phyloP scores from a whole-genome alignment of 2,888 invertebrate species.

The Ophion ellenae region DNA sequence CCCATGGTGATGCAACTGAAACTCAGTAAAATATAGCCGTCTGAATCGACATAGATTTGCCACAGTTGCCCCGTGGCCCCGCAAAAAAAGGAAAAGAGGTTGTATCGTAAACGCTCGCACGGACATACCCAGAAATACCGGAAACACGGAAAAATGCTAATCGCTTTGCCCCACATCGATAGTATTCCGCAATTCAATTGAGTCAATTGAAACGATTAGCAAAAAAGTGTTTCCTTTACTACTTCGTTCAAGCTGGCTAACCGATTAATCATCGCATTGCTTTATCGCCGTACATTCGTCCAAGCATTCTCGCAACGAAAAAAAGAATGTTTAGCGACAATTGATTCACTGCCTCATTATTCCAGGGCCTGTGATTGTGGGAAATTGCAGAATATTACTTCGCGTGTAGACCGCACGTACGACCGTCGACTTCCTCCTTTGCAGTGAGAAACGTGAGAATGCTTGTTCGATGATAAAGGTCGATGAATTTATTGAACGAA shows the following conservation, averaged over 20 bases:
- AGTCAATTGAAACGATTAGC: neutral
- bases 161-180: neutral
- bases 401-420: neutral
- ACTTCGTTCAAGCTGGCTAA: neutral
- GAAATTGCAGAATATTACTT: neutral
- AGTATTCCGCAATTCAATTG: neutral
- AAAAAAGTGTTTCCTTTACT: neutral
- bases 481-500: neutral
- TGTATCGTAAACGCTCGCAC: neutral
- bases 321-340: neutral
- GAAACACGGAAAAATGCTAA: neutral
- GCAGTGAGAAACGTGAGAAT: neutral
- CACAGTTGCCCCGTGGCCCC: neutral
- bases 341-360: conserved; percentile 3
- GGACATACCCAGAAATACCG: neutral
- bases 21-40: no score
- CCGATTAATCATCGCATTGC: neutral
- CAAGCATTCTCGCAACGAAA: neutral
- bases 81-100: neutral
- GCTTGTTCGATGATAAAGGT: neutral
- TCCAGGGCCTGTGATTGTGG: neutral
- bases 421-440: neutral
- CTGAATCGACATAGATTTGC: neutral
- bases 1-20: no score
- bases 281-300: neutral